Evolutionary conservation across 2,113 vertebrate species (phyloP), one percentile per base, ranked within the genome.

Genomic region (Callospermophilus lateralis): DNA sequence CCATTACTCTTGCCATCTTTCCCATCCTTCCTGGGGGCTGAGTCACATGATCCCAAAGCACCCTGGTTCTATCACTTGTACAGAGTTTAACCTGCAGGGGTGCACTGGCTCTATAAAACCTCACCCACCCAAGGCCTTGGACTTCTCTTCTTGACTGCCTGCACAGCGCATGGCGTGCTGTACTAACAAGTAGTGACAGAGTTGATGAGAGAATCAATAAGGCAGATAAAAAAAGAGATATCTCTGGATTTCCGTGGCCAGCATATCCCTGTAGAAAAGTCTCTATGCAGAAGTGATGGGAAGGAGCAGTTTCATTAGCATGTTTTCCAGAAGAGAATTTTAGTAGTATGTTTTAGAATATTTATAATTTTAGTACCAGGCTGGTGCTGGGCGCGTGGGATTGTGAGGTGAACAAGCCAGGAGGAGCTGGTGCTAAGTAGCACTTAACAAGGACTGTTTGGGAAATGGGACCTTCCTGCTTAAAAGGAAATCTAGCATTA

Each of bases 401-500:
- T 42, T 19, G 10, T 32, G 19, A 65, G 42, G 67, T 1, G 24
- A 76, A 11, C 5, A 15, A n/a, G 74, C 11, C 11, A 42, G 85
- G 67, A 6, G 11, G 13, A n/a, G 58, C 15, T 34, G 2, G 17
- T 1, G 8, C 24, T 11, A 10, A 0, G 4, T 5, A 39, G 19
- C 34, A 19, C 48, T 61, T 19, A 8, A 19, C 74, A 42, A 20
- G 30, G 61, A 48, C 79, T 55, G 0, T 74, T 16, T 74, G 32
- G 39, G 12, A 34, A 79, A 83, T 0, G 8, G 0, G 2, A 88
- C 5, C 53, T 39, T 78, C 73, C 11, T 95, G 86, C 72, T 26
- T 76, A n/a, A 89, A 93, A 72, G 58, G 73, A 95, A 89, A 28
- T 67, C 12, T 20, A 88, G 83, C 42, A 63, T 93, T 4, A 67